Evolutionary conservation across 2,113 vertebrate species (phyloP), one percentile per base, ranked within the genome.

Genomic region (Macheiramphus alcinus): DNA sequence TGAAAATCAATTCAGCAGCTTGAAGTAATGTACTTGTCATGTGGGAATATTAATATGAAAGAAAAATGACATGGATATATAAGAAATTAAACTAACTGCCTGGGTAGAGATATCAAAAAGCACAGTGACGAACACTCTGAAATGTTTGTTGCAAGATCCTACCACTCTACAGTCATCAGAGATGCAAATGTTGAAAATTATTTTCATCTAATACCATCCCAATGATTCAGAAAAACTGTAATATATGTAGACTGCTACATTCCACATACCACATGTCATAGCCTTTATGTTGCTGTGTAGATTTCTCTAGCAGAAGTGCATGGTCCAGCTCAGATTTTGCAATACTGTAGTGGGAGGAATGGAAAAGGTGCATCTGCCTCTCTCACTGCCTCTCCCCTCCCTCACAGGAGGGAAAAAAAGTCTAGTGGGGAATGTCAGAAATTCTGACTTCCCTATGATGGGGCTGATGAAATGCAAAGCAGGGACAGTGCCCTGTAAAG

Each of bases 21-120:
- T 93, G 70, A 96, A 94, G 80, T 81, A 96, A 95, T 76, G 68
- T 76, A 63, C n/a, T 96, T 97, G 86, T 95, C 90, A 86, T 93
- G 67, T 65, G 61, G 62, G 65, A 90, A 94, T 96, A 97, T 94
- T 97, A 96, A 96, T 96, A 94, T 82, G 79, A 96, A 95, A 94
- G 83, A 93, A 97, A 96, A 96, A 96, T 93, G 42, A 61, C 86
- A 86, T 29, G 42, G 86, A 92, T 94, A 80, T 90, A 92, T 81
- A 84, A 92, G 84, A 97, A 96, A 94, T 96, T 94, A 89, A 97
- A 95, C 80, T 95, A 80, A 87, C 89, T 76, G 59, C 61, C 59
- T 89, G 45, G 53, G 34, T 62, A 42, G 61, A 88, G 62, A 50
- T 91, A 93, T 75, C 75, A 86, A 89, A 95, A 94, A 88, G 8